Evolutionary conservation across 2,888 invertebrate genomes (phyloP).

Genomic region (Drosophila barbarae): DNA sequence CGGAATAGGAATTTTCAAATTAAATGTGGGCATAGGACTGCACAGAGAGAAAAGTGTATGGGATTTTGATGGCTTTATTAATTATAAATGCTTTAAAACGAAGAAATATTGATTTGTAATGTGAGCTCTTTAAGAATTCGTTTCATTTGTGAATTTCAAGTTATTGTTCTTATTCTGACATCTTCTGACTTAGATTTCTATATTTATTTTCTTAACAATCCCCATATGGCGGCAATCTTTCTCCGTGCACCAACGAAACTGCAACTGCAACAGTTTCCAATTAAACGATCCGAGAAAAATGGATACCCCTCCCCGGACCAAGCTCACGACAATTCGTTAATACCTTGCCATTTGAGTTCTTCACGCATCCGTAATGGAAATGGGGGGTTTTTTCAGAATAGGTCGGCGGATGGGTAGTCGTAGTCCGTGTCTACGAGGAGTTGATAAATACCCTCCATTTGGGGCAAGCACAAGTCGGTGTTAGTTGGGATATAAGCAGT

Average conservation of each 20-base stretch:
- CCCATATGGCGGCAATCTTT: not conserved
- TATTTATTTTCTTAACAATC: not conserved
- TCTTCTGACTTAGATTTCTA: not conserved
- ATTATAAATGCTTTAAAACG: no score
- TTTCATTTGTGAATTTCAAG: no score
- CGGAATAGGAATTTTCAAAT: constrained; percentile 62
- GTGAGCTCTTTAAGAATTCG: not conserved
- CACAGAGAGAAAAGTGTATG: constrained; percentile 17
- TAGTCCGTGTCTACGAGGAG: constrained; percentile 40
- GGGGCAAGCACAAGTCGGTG: constrained; percentile 64
- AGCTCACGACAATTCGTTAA: constrained; percentile 75
- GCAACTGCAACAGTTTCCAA: constrained; percentile 76
- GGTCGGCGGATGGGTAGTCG: constrained; percentile 13
- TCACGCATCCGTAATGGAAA: constrained; percentile 70
- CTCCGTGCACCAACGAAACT: constrained; percentile 40
- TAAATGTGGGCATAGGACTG: constrained; percentile 63
- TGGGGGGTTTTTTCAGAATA: constrained; percentile 6
- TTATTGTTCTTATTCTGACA: no score
- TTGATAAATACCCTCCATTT: constrained; percentile 71
- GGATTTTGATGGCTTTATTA: not conserved
- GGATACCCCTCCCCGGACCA: constrained; percentile 38
- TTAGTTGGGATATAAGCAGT: constrained; percentile 60
- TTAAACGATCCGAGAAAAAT: constrained; percentile 77
- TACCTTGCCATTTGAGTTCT: constrained; percentile 75
- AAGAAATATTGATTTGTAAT: not conserved